A percentile compares a stretch with the other conserved stretches of the same genome.
Evolutionary conservation across 2,113 vertebrate species (phyloP).

Genomic region (Catagonus wagneri): DNA sequence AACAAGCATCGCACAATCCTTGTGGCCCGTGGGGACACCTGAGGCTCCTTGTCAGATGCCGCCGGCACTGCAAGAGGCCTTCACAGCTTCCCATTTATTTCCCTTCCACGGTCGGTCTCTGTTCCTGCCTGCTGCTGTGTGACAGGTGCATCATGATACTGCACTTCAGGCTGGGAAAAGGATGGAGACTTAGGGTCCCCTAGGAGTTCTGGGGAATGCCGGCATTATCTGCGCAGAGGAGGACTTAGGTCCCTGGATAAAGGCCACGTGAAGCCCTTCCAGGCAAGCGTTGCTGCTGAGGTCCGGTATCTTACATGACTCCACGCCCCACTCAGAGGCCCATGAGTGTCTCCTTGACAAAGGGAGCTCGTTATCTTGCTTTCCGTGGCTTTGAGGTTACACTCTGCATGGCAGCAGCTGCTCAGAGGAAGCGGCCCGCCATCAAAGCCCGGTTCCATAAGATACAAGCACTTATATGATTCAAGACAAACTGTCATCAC

Average conservation of each 20-base stretch:
- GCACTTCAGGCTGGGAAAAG: neutral
- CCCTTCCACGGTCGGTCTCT: neutral
- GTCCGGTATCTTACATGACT: neutral
- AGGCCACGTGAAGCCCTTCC: neutral
- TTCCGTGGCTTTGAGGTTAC: neutral
- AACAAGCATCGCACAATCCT: neutral
- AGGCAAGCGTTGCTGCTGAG: neutral
- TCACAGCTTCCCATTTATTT: neutral
- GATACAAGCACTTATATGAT: neutral
- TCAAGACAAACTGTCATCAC: constrained; percentile 71
- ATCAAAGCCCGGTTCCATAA: constrained; percentile 41
- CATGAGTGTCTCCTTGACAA: neutral
- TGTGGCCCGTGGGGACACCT: neutral
- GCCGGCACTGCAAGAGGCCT: fast-evolving
- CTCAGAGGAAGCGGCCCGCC: neutral
- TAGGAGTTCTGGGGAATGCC: neutral
- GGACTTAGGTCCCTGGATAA: neutral
- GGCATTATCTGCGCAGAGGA: neutral
- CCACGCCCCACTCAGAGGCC: neutral
- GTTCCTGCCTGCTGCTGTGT: neutral
- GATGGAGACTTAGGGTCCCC: neutral
- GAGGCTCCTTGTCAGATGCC: neutral
- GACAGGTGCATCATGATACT: neutral
- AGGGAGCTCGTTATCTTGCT: constrained; percentile 43
- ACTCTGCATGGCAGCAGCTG: neutral